Evolutionary conservation across 2,113 vertebrate species (phyloP).

Genomic region (Lamprologus sp.): DNA sequence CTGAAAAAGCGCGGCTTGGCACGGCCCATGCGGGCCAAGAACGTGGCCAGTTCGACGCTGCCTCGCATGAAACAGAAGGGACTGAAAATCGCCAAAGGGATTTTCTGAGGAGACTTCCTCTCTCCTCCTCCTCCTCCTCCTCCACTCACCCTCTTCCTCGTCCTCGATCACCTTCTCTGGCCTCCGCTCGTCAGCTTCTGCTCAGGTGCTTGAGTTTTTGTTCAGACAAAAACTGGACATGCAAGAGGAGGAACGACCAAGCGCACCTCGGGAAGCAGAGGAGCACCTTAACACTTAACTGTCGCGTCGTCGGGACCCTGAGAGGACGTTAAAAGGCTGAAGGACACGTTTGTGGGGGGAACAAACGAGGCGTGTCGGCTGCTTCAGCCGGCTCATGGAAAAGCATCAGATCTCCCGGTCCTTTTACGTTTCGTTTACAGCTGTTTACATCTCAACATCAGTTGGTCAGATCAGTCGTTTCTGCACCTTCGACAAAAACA

Average conservation of each 20-base stretch:
- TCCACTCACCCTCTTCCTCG: not conserved
- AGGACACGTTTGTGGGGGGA: not conserved
- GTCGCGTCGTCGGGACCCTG: not conserved
- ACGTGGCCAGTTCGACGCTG: constrained; percentile 89
- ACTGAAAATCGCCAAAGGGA: constrained; percentile 94
- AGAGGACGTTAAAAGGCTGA: not conserved
- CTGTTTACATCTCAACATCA: constrained; percentile 8
- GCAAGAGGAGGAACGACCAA: not conserved
- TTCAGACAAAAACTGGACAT: not conserved
- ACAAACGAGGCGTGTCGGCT: not conserved
- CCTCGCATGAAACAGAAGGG: constrained; percentile 98
- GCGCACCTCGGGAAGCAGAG: not conserved
- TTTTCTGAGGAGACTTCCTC: constrained; percentile 79
- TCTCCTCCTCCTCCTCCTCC: not conserved
- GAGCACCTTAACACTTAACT: constrained; percentile 21
- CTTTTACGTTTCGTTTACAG: constrained; percentile 26
- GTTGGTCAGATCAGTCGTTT: not conserved
- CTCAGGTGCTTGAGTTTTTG: not conserved
- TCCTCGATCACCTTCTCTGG: not conserved
- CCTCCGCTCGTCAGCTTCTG: not conserved
- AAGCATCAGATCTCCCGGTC: not conserved
- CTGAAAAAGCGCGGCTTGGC: constrained; percentile 84
- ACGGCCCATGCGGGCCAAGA: constrained; percentile 81
- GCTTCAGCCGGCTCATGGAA: not conserved
- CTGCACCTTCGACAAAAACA: not conserved